phyloP scores from a whole-genome alignment of 2,113 vertebrate species.

The Onychorhynchus coronatus region DNA sequence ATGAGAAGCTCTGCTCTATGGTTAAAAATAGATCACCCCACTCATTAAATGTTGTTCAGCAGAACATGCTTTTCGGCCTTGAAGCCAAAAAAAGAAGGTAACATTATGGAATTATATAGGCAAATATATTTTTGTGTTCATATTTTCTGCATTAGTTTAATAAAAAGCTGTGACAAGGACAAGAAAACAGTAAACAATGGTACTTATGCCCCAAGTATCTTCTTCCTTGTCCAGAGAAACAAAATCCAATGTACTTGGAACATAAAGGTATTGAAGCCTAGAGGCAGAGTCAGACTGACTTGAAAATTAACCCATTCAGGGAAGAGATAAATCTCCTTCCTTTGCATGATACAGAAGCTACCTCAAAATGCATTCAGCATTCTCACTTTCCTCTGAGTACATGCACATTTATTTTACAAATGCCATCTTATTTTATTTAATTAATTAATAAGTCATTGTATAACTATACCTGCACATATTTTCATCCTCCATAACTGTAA shows the following conservation, averaged over 20 bases:
- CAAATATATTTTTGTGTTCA: background rate
- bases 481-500: background rate
- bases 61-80: background rate
- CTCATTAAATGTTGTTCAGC: background rate
- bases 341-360: background rate
- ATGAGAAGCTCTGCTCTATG: background rate
- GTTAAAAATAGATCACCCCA: background rate
- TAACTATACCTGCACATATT: background rate
- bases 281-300: background rate
- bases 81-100: background rate
- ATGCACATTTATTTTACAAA: background rate
- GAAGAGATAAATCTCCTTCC: background rate
- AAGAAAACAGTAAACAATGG: background rate
- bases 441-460: background rate
- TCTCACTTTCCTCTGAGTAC: background rate
- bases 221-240: background rate
- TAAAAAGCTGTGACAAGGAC: background rate
- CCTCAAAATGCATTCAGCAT: background rate
- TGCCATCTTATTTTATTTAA: background rate
- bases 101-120: rapidly evolving
- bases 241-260: background rate
- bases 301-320: background rate
- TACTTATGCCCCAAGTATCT: background rate
- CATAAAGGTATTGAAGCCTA: background rate
- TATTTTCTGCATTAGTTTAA: background rate